phyloP scores from a whole-genome alignment of 2,797 vertebrate genomes.

The Lithobates pipiens region DNA sequence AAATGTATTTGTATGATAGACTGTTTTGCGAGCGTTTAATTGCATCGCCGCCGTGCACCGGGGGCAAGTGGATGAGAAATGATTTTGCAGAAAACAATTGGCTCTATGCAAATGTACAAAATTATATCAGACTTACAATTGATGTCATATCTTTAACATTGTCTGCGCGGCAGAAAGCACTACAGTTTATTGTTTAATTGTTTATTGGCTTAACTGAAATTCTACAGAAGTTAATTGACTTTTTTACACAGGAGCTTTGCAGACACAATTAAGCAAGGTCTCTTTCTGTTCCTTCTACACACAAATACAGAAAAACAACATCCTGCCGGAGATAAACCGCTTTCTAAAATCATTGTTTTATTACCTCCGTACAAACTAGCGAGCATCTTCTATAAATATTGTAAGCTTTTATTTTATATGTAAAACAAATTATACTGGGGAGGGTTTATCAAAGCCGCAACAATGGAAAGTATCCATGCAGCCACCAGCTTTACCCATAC shows the following conservation, averaged over 20 bases:
- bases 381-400: slow-evolving; percentile 17
- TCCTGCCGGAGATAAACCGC: slow-evolving; percentile 40
- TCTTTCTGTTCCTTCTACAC: slow-evolving; percentile 51
- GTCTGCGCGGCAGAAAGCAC: slow-evolving; percentile 49
- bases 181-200: slow-evolving; percentile 62
- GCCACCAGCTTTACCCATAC: background rate
- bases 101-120: slow-evolving; percentile 58
- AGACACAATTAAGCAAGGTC: slow-evolving; percentile 57
- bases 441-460: background rate
- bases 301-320: slow-evolving; percentile 43
- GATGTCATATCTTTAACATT: slow-evolving; percentile 60
- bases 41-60: slow-evolving; percentile 51
- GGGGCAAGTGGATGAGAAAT: slow-evolving; percentile 59
- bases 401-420: slow-evolving; percentile 17
- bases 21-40: slow-evolving; percentile 61
- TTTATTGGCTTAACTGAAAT: slow-evolving; percentile 63
- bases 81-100: slow-evolving; percentile 57
- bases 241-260: slow-evolving; percentile 59
- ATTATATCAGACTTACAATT: slow-evolving; percentile 60
- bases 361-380: slow-evolving; percentile 35
- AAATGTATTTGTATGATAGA: slow-evolving; percentile 60
- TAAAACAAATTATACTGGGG: slow-evolving; percentile 11
- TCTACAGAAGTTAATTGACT: slow-evolving; percentile 61
- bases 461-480: background rate
- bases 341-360: slow-evolving; percentile 40